A percentile compares a stretch with the other conserved stretches of the same genome.
Evolutionary conservation across 2,888 invertebrate genomes (phyloP).

Genomic region (Drosophila cracens): DNA sequence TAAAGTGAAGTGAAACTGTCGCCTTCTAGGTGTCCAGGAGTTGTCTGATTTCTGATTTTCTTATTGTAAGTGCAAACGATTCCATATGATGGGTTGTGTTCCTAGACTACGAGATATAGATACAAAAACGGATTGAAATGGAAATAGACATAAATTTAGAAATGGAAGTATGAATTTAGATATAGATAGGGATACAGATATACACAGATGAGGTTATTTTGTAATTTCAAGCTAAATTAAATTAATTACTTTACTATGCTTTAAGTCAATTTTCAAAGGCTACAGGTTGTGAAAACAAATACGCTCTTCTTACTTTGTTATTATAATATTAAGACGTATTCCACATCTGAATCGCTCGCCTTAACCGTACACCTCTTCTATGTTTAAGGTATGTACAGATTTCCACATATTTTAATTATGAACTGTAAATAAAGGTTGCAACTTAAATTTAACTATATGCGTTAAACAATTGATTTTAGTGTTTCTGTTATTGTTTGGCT

Average conservation of each 20-base stretch:
- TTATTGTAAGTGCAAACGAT: constrained; percentile 36
- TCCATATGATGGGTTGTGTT: constrained; percentile 52
- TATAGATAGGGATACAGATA: background rate
- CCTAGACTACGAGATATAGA: constrained; percentile 18
- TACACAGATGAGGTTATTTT: background rate
- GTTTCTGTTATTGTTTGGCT: background rate
- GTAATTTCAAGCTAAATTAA: background rate
- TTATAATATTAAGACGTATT: background rate
- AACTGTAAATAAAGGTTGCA: background rate
- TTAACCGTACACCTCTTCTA: background rate
- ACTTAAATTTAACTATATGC: background rate
- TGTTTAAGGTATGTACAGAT: background rate
- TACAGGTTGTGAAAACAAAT: background rate
- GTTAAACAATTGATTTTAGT: background rate
- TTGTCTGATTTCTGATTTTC: constrained; percentile 19
- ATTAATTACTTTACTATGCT: background rate
- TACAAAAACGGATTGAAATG: background rate
- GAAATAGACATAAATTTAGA: background rate
- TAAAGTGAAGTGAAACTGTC: constrained; percentile 20
- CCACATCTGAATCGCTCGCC: background rate
- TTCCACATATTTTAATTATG: background rate
- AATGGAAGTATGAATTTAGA: background rate
- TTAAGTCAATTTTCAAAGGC: background rate
- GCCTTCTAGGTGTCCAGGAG: constrained; percentile 50
- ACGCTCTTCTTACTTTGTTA: background rate